Percentiles rank a stretch among this genome's conserved stretches.
phyloP scores from a whole-genome alignment of 2,888 invertebrate species.

The Drosophila planitibia region DNA sequence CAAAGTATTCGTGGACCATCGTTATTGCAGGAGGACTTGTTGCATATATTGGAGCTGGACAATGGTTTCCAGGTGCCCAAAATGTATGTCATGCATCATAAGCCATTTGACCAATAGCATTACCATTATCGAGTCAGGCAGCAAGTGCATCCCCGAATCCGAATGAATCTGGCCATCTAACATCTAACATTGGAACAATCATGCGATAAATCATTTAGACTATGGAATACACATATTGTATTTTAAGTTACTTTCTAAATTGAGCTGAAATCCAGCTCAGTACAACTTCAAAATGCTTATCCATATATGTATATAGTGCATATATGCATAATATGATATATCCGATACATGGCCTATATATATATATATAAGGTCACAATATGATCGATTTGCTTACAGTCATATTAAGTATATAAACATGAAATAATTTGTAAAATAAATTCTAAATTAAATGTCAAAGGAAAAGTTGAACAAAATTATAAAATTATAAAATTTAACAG shows the following conservation, averaged over 20 bases:
- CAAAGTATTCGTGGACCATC: conserved; percentile 29
- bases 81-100: neutral
- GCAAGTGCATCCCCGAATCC: conserved; percentile 10
- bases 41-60: conserved; percentile 37
- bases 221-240: neutral
- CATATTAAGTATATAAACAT: conserved; percentile 16
- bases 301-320: neutral
- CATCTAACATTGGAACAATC: neutral
- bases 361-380: neutral
- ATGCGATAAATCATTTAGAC: neutral
- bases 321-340: neutral
- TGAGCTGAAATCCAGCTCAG: neutral
- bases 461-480: conserved; percentile 8
- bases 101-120: neutral
- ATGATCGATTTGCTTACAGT: conserved; percentile 22
- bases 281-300: neutral
- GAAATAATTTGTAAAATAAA: conserved; percentile 39
- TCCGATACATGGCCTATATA: neutral
- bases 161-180: conserved; percentile 4
- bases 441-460: conserved; percentile 5
- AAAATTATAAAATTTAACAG: neutral
- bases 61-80: neutral
- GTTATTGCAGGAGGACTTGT: conserved; percentile 37
- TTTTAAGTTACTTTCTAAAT: too few relatives aligned
- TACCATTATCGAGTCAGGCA: neutral